phyloP scores from a whole-genome alignment of 1,140 invertebrate genomes.

The Drosophila malerkotliana region DNA sequence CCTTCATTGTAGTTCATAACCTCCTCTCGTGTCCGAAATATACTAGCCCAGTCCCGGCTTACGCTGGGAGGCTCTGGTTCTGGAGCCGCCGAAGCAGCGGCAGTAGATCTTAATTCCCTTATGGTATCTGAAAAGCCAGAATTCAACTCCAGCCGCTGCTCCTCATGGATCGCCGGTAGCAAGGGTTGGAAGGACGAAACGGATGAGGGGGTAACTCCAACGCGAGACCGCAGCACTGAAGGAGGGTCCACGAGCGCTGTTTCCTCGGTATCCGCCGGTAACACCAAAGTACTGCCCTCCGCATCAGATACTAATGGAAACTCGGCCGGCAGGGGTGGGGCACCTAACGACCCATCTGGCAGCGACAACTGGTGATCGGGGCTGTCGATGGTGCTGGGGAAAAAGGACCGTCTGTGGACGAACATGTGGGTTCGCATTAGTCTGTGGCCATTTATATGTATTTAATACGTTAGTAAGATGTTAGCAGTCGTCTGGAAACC shows the following conservation, averaged over 20 bases:
- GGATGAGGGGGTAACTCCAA: constrained; percentile 8
- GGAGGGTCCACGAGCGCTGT: neutral
- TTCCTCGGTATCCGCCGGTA: constrained; percentile 3
- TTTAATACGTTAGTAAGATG: neutral
- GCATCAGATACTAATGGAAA: neutral
- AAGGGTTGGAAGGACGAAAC: constrained; percentile 31
- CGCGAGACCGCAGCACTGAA: neutral
- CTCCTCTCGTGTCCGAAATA: neutral
- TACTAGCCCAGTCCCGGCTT: neutral
- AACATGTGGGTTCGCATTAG: constrained; percentile 7
- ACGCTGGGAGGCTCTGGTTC: too few species aligned
- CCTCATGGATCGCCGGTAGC: constrained; percentile 59
- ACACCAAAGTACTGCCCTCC: neutral
- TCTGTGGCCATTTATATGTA: too few species aligned
- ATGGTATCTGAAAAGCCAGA: neutral
- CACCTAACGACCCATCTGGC: neutral
- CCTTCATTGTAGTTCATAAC: neutral
- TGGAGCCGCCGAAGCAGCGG: neutral
- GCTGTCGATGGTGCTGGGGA: neutral
- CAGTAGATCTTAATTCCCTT: neutral
- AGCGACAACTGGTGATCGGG: neutral
- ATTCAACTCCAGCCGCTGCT: constrained; percentile 8
- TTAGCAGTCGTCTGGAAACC: too few species aligned
- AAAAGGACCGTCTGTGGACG: constrained; percentile 25
- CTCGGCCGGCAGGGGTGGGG: constrained; percentile 6